Conservation (phyloP, 2,888 invertebrate species). For the Troides helena region DNA sequence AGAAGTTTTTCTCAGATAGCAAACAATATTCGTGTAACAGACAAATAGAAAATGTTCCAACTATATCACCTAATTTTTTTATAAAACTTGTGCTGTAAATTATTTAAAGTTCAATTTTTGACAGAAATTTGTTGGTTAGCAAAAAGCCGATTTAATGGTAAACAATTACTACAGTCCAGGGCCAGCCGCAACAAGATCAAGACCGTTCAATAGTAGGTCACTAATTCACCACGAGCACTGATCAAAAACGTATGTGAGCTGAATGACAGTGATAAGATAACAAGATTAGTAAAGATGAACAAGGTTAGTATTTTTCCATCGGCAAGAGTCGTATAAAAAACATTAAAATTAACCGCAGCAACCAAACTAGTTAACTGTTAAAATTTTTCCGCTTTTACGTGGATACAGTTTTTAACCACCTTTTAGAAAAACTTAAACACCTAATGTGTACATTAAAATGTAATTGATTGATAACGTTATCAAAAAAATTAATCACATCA, state of each 20-base stretch:
- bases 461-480: no score
- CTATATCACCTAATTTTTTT: not conserved
- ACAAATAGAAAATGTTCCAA: not conserved
- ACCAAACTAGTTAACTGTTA: not conserved
- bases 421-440: no score
- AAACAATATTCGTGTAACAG: conserved; percentile 10
- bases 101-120: no score
- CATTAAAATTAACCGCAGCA: not conserved
- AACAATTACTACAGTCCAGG: not conserved
- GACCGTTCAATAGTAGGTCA: not conserved
- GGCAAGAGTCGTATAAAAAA: not conserved
- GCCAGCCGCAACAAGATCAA: not conserved
- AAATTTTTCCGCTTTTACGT: not conserved
- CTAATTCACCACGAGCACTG: not conserved
- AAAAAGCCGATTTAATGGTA: not conserved
- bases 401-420: not conserved
- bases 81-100: not conserved
- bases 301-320: not conserved
- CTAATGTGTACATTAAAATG: no score
- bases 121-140: not conserved
- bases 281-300: not conserved
- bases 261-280: not conserved
- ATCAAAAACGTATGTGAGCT: not conserved
- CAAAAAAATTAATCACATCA: no score
- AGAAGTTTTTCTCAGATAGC: conserved; percentile 21